Evolutionary conservation across 2,888 invertebrate genomes (phyloP), one percentile per base, ranked within the genome.

Genomic region (Litoditis marina): DNA sequence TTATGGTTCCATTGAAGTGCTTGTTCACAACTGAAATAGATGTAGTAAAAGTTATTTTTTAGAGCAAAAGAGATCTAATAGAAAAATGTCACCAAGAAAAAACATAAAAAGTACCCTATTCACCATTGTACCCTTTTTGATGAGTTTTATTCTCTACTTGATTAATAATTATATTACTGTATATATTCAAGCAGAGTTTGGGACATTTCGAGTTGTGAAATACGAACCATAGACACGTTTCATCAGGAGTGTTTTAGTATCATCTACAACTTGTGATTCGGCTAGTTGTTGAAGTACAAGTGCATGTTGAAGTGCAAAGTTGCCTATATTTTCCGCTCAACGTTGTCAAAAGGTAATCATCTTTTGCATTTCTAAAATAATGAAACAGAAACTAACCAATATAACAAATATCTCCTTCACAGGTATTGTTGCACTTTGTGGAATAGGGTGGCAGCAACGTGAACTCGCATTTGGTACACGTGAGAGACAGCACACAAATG

Each of bases 1-100:
- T 73, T 22, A 75, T 64, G n/a, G 74, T 75, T 11, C 67, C 69
- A 28, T 75, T 75, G 60, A 71, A 73, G 60, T 56, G 67, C 36
- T 68, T 68, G 58, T 73, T 75, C 27, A 73, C 69, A 3, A 75
- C 74, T 75, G 49, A 28, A 71, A 55, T 31, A 30, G 42, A 54
- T 52, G 13, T 30, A 19, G 7, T 13, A 19, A 27, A n/a, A 28
- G 19, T 19, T 19, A 31, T 30, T 30, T n/a, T 31, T 52, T 19
- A 52, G 28, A 27, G 8, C n/a, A n/a, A n/a, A n/a, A 11, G 13
- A 19, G 52, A 31, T 34, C 3, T 16, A 53, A 22, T 19, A 47
- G 25, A 22, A 49, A 11, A 49, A 8, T 22, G 5, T 50, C 4
- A 6, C n/a, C n/a, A 5, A 11, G 13, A 50, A 6, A 11, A 28